Percentiles rank a stretch among this genome's conserved stretches.
These are phyloP conservation scores for Rutilus rutilus DNA, from an alignment of 2,113 vertebrate genomes.

Conservation along the genomic window DNA sequence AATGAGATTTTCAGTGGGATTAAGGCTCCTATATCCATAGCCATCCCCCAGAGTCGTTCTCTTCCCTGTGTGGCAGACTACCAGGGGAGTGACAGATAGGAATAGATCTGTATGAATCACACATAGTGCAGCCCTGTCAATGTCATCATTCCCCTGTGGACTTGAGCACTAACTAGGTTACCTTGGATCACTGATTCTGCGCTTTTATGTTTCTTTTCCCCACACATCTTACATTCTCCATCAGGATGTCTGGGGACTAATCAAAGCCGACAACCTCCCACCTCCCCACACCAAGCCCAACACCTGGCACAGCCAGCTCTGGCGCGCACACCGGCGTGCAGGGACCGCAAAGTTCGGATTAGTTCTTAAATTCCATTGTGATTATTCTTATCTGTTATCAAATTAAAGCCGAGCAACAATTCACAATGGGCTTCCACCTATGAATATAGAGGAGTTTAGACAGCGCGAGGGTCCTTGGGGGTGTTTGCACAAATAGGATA, in stretches of 20 bases:
- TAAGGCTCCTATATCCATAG: constrained; percentile 1
- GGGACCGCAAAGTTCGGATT: constrained; percentile 39
- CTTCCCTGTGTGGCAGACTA: constrained; percentile 21
- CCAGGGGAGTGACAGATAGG: constrained; percentile 39
- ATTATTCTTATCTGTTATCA: constrained; percentile 60
- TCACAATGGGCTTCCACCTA: constrained; percentile 49
- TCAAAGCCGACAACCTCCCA: constrained; percentile 33
- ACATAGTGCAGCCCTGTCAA: constrained; percentile 59
- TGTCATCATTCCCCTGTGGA: constrained; percentile 59
- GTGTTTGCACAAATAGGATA: constrained; percentile 64
- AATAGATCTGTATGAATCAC: constrained; percentile 48
- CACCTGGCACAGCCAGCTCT: not conserved
- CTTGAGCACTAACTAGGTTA: constrained; percentile 65
- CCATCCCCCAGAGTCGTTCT: constrained; percentile 19
- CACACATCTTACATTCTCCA: constrained; percentile 43
- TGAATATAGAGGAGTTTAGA: constrained; percentile 58
- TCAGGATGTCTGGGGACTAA: constrained; percentile 43
- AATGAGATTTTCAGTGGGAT: constrained; percentile 35
- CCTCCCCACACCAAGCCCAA: not conserved
- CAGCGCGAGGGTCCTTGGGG: constrained; percentile 60
- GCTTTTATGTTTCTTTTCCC: constrained; percentile 50
- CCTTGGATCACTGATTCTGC: constrained; percentile 60
- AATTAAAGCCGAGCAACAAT: constrained; percentile 61
- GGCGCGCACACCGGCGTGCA: not conserved
- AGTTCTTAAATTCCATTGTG: constrained; percentile 44